A percentile compares a stretch with the other conserved stretches of the same genome.
These are phyloP conservation scores for Cosmia trapezina DNA, from an alignment of 2,888 invertebrate genomes.

Conservation along the genomic window DNA sequence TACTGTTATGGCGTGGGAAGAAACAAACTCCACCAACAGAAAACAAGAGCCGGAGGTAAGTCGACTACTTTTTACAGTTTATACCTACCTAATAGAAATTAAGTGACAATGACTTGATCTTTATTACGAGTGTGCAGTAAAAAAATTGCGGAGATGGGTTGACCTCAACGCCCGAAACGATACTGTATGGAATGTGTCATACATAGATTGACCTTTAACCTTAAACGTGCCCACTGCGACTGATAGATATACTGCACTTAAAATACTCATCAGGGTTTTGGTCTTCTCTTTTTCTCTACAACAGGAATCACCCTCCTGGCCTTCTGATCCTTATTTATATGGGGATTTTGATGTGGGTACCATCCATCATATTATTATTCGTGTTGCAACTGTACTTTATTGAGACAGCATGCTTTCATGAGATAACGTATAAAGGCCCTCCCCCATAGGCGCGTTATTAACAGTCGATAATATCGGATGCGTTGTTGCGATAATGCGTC, in stretches of 20 bases:
- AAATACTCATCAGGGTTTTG: not conserved
- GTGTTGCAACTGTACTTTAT: not conserved
- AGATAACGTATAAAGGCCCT: constrained; percentile 23
- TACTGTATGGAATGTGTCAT: not conserved
- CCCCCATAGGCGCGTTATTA: too few species aligned
- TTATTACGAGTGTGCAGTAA: constrained; percentile 21
- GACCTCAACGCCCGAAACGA: constrained; percentile 6
- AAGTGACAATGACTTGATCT: constrained; percentile 27
- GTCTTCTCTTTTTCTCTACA: not conserved
- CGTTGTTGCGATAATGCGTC: too few species aligned
- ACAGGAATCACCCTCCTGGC: not conserved
- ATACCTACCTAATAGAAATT: constrained; percentile 4
- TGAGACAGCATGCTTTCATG: constrained; percentile 10
- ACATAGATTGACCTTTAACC: constrained; percentile 6
- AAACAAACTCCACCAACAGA: constrained; percentile 75
- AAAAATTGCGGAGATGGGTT: not conserved
- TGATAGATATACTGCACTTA: too few species aligned
- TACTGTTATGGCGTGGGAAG: constrained; percentile 86
- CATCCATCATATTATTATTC: not conserved
- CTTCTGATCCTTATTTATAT: not conserved
- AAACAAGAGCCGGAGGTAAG: constrained; percentile 78
- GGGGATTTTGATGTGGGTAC: not conserved
- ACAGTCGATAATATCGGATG: too few species aligned
- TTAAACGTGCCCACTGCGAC: not conserved
- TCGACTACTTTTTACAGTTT: constrained; percentile 52